Base-by-base conservation (phyloP, 2,113 vertebrate species). In the Festucalex cinctus region DNA sequence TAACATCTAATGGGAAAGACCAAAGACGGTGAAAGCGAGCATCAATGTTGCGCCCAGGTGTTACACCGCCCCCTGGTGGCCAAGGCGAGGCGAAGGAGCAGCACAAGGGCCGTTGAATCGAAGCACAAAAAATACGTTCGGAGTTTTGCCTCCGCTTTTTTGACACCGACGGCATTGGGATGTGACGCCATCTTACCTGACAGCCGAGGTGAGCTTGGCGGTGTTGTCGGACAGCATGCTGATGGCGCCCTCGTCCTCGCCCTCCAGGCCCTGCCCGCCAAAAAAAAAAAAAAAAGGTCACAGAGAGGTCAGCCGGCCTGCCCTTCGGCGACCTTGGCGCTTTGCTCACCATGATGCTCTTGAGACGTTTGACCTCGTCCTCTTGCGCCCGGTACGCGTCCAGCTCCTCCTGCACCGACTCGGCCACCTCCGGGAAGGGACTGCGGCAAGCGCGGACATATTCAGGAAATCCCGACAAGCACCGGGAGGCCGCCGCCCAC, bases 161-260 rank as follows among this genome's bases (percentile, higher is more conserved):
- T 32, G 28, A 4, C 4, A 4, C 28, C 28, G 28, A 32, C 4
- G 28, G 28, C 28, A 32, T 32, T 4, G 28, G 28, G 28, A 2
- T 4, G 28, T 2, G 28, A 32, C 4, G 43, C 43, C 0, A 19
- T 5, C 14, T n/a, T 86, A 98, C 97, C 97, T 98, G 84, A 99
- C 94, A 64, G 97, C 97, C 59, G 97, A 99, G 22, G 97, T 99
- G 71, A 99, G 93, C 80, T 99, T 99, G 74, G 97, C 97, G 32
- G 96, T 99, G 86, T 98, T 99, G 89, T 99, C 97, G 63, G 97
- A 98, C 79, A 99, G 88, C 95, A 98, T 98, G 87, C 97, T 98
- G 89, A 99, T 98, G 81, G 97, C 96, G 79, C 96, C 96, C 84
- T 99, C 97, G 82, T 99, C 97, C 79, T 99, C 97, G 28, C 95